phyloP scores from a whole-genome alignment of 2,888 invertebrate species.

The Drepana falcataria region DNA sequence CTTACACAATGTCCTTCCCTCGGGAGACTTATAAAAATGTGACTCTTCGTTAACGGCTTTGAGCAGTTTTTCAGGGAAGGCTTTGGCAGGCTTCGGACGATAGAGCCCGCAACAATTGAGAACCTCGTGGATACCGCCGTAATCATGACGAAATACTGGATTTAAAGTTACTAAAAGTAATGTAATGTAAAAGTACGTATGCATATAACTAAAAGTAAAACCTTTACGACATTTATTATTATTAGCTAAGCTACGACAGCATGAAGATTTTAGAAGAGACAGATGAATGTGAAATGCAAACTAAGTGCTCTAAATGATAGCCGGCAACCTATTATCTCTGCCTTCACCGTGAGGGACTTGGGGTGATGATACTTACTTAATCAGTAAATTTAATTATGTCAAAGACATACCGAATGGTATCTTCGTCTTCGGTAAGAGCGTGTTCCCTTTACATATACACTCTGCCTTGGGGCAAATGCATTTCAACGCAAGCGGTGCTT shows the following conservation, averaged over 20 bases:
- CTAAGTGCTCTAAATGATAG: too few relatives aligned
- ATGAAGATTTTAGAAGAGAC: too few relatives aligned
- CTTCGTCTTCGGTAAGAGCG: constrained; percentile 7
- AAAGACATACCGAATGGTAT: constrained; percentile 15
- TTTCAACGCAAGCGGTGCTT: constrained; percentile 3
- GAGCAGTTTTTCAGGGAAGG: not conserved
- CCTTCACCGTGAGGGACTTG: too few relatives aligned
- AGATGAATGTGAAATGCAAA: too few relatives aligned
- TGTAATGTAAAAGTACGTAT: not conserved
- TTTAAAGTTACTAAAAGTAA: not conserved
- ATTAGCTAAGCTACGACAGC: too few relatives aligned
- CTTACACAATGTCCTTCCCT: constrained; percentile 4
- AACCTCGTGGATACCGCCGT: constrained; percentile 2
- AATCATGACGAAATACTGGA: constrained; percentile 1
- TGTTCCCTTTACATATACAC: constrained; percentile 14
- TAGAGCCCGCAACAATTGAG: not conserved
- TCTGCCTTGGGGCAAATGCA: constrained; percentile 12
- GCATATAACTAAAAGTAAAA: too few relatives aligned
- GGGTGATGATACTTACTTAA: too few relatives aligned
- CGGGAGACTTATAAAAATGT: constrained; percentile 1
- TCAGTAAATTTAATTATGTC: too few relatives aligned
- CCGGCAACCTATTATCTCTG: too few relatives aligned
- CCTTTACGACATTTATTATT: too few relatives aligned
- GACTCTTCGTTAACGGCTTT: constrained; percentile 1
- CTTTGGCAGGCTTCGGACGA: not conserved